Evolutionary conservation across 2,113 vertebrate genomes (phyloP).

Genomic region (Oreochromis niloticus): DNA sequence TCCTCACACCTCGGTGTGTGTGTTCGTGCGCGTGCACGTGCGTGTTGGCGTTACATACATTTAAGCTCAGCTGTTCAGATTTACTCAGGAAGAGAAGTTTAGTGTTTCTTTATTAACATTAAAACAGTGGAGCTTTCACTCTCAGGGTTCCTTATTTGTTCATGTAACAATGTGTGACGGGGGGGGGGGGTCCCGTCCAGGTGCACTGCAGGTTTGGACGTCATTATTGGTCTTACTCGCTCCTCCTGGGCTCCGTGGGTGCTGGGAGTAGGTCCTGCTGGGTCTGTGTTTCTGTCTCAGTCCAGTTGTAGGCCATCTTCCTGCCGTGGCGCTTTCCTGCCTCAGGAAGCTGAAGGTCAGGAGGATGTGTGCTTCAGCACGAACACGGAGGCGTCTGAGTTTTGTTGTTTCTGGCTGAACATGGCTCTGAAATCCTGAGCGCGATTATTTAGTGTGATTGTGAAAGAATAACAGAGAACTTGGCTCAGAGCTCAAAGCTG

Average conservation of each 20-base stretch:
- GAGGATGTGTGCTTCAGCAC: background rate
- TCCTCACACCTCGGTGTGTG: background rate
- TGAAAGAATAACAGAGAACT: background rate
- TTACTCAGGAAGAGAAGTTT: background rate
- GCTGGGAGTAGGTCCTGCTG: background rate
- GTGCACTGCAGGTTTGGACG: background rate
- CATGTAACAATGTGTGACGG: background rate
- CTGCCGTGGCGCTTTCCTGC: background rate
- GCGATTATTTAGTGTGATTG: background rate
- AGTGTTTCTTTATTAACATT: background rate
- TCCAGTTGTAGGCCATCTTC: background rate
- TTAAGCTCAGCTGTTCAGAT: background rate
- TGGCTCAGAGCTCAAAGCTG: background rate
- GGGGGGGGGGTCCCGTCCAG: background rate
- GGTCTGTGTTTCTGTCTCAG: background rate
- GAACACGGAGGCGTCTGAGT: background rate
- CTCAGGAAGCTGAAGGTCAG: background rate
- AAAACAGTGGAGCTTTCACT: background rate
- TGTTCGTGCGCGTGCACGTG: accelerated
- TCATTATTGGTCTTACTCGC: background rate
- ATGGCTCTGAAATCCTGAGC: background rate
- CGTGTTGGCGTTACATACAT: background rate
- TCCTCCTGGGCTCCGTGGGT: background rate
- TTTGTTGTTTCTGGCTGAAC: background rate
- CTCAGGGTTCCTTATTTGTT: background rate